These are phyloP conservation scores for Engystomops pustulosus DNA, from an alignment of 2,113 vertebrate species.

Conservation along the genomic window DNA sequence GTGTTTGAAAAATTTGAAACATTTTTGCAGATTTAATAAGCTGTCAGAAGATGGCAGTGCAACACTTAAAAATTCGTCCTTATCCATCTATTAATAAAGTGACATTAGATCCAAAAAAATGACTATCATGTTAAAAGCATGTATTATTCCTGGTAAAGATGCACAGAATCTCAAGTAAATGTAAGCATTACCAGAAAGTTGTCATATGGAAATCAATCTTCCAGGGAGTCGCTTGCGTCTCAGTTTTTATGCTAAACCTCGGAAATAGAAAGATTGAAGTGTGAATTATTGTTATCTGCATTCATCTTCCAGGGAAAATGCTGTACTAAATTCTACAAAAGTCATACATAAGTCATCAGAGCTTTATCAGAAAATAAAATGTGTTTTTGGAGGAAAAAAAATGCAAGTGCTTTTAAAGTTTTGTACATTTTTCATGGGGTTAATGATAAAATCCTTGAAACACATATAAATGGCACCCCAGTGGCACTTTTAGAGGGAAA, in stretches of 20 bases:
- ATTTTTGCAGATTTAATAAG: background rate
- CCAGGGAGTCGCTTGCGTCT: conserved; percentile 2
- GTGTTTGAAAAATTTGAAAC: background rate
- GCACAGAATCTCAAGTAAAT: conserved; percentile 45
- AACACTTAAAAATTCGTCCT: conserved; percentile 46
- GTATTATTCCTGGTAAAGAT: conserved; percentile 34
- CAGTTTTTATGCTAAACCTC: conserved; percentile 49
- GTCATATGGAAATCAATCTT: conserved; percentile 49
- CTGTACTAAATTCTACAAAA: conserved; percentile 34
- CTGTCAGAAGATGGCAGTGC: conserved; percentile 75
- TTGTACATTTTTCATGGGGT: background rate
- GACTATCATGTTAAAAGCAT: conserved; percentile 52
- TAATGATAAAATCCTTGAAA: background rate
- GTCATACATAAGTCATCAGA: conserved; percentile 17
- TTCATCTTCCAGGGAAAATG: conserved; percentile 32
- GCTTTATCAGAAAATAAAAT: conserved; percentile 25
- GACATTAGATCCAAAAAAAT: conserved; percentile 33
- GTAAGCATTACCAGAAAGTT: conserved; percentile 22
- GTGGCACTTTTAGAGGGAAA: no score
- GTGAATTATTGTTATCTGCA: conserved; percentile 50
- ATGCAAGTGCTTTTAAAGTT: background rate
- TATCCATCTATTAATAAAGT: conserved; percentile 16
- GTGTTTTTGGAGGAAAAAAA: background rate
- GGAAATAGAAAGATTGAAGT: conserved; percentile 48
- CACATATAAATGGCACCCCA: no score